Conservation (phyloP, 2,113 vertebrate species). For the Oncorhynchus clarkii region DNA sequence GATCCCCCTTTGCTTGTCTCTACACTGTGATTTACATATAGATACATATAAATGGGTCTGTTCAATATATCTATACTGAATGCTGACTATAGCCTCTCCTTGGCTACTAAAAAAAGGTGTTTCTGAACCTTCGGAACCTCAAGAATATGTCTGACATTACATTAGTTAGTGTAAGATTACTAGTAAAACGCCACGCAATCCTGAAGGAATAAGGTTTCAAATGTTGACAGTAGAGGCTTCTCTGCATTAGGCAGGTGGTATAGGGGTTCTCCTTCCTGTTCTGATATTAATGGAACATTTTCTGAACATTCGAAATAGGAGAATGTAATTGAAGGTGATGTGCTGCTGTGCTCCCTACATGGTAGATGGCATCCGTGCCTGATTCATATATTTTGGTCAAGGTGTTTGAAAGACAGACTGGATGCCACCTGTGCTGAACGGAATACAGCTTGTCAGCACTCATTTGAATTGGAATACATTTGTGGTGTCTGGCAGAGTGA, state of each 20-base stretch:
- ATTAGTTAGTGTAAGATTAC: no score
- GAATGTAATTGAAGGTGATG: conserved; percentile 10
- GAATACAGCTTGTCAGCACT: conserved; percentile 5
- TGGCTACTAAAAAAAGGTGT: neutral
- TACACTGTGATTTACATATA: neutral
- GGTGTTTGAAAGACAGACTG: neutral
- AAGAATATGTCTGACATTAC: no score
- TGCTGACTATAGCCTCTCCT: neutral
- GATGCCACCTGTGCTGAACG: conserved; percentile 6
- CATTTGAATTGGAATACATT: conserved; percentile 26
- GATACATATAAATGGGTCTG: neutral
- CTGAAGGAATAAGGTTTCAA: neutral
- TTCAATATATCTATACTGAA: neutral
- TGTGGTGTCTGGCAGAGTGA: conserved; percentile 5
- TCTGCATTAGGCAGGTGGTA: neutral
- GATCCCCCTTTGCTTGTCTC: no score
- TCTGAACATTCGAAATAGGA: neutral
- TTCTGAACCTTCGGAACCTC: neutral
- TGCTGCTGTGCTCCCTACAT: neutral
- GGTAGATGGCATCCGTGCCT: neutral
- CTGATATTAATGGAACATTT: neutral
- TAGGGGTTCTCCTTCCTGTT: neutral
- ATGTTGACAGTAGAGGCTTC: neutral
- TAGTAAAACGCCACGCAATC: no score
- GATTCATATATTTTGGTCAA: neutral